Percentiles rank a stretch among this genome's conserved stretches.
These are phyloP conservation scores for Coptodon rendalli DNA, from an alignment of 2,113 vertebrate species.

Conservation along the genomic window DNA sequence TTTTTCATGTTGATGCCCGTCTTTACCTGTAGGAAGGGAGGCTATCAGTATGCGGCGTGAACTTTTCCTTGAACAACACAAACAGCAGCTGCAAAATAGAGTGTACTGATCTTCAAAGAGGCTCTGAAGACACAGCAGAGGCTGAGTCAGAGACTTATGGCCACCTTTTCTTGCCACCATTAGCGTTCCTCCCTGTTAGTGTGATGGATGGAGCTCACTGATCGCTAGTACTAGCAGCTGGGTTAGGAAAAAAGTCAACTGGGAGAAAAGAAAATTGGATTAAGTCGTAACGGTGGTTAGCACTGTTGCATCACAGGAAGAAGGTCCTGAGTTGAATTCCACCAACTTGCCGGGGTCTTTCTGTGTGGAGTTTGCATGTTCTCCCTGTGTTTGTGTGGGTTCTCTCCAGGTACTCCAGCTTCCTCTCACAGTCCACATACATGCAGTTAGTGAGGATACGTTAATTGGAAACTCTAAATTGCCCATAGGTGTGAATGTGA, in stretches of 20 bases:
- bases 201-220: background rate
- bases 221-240: background rate
- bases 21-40: background rate
- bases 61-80: background rate
- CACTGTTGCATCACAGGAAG: background rate
- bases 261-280: background rate
- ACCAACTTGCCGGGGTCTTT: rapidly evolving
- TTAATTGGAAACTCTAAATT: background rate
- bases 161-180: background rate
- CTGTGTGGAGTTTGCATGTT: background rate
- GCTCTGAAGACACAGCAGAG: background rate
- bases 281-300: background rate
- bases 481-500: rapidly evolving
- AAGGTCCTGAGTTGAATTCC: background rate
- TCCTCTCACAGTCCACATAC: background rate
- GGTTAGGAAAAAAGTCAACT: background rate
- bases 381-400: background rate
- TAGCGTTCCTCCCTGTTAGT: background rate
- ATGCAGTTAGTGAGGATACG: background rate
- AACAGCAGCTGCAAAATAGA: background rate
- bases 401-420: background rate
- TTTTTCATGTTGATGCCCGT: background rate
- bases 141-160: background rate
- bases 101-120: background rate
- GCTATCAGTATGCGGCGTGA: background rate